Base-by-base conservation (phyloP, 1,140 invertebrate species). In the Aphaenogaster rudis region DNA sequence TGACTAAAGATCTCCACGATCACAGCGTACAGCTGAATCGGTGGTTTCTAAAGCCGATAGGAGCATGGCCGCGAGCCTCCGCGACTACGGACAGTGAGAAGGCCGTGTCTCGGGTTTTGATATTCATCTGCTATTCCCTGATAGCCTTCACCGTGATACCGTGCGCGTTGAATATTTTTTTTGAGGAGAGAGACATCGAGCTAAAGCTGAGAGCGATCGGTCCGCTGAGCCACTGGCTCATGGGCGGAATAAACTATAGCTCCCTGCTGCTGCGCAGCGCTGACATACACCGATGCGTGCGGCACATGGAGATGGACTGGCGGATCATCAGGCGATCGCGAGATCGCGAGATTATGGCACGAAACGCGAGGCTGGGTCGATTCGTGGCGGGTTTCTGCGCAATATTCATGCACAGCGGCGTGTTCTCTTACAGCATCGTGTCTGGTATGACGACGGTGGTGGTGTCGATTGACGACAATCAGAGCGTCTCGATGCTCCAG, bases 291-390 rank as follows among this genome's bases (percentile, higher is more conserved):
- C 21, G 21, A 21, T 90, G 88, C 71, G 39, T 90, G 9, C 50
- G 45, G n/a, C 82, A 86, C n/a, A 90, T 90, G 45, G 64, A 69
- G 28, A 39, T 8, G 11, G 90, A 91, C n/a, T 91, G 88, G 90
- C n/a, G n/a, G 8, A 54, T 76, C 0, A 28, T 80, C 3, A 67
- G 11, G 15, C 48, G n/a, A 1, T 15, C 54, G 8, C 42, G 76
- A 4, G 84, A 92, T 84, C 88, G 86, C 11, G 50, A 84, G 0
- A 86, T 89, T 4, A 91, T 92, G 88, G 9, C 79, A 8, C 72
- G n/a, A 7, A 86, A 82, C 15, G 84, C 86, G 8, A 61, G 48
- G 33, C 11, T 87, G 7, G 90, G 86, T 0, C 82, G 88, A 3
- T 76, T 69, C 7, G 39, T 92, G 0, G 87, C 88, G 0, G 67